A percentile compares a stretch with the other conserved stretches of the same genome.
Conservation (phyloP, 2,888 invertebrate species). For the Ochropleura plecta region DNA sequence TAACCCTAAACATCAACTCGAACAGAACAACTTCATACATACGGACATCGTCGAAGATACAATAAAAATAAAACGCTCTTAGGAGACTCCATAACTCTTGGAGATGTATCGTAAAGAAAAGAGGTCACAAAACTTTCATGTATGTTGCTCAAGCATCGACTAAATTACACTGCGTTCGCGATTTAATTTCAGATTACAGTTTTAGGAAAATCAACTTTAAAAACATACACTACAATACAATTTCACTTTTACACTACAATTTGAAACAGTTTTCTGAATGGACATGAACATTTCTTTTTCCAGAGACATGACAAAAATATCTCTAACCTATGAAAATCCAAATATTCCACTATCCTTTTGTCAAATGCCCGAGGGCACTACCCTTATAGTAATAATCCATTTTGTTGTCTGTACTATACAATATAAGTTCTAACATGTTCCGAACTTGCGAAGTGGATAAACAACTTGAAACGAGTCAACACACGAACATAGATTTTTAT, state of each 20-base stretch:
- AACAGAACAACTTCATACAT: not conserved
- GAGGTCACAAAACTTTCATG: conserved; percentile 1
- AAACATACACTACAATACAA: not conserved
- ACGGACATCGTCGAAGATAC: not conserved
- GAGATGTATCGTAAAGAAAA: conserved; percentile 21
- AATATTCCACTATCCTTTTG: conserved; percentile 13
- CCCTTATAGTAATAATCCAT: conserved; percentile 18
- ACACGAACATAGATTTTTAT: conserved; percentile 26
- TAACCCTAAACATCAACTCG: too few relatives aligned
- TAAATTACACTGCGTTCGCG: not conserved
- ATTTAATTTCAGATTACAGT: not conserved
- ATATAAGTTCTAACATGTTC: conserved; percentile 20
- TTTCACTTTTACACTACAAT: not conserved
- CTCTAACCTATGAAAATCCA: not conserved
- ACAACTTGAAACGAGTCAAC: conserved; percentile 39
- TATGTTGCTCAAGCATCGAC: conserved; percentile 12
- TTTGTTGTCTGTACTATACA: conserved; percentile 33
- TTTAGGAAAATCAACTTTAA: not conserved
- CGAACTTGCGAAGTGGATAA: conserved; percentile 20
- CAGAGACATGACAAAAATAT: conserved; percentile 24
- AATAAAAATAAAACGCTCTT: conserved; percentile 10
- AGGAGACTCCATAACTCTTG: conserved; percentile 7
- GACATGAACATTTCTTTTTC: too few relatives aligned
- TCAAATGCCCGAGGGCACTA: conserved; percentile 19
- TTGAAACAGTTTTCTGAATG: not conserved